Conservation (phyloP, 2,113 vertebrate species). For the Myiagra hebetior region DNA sequence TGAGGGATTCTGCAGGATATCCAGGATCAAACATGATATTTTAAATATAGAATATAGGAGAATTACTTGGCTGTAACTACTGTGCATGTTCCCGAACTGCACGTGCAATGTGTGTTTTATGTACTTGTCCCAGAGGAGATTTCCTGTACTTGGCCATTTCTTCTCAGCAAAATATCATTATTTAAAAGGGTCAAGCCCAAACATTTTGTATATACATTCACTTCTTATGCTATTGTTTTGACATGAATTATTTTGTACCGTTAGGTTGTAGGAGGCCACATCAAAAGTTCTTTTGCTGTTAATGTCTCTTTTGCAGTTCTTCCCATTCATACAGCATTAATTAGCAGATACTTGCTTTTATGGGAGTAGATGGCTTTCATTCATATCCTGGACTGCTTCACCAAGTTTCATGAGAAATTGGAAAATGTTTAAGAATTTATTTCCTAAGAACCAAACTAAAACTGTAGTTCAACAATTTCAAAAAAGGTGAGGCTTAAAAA, state of each 20-base stretch:
- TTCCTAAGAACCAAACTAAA: neutral
- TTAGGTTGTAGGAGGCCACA: neutral
- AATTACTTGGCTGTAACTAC: neutral
- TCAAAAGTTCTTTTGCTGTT: neutral
- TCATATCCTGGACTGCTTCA: neutral
- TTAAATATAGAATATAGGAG: conserved; percentile 18
- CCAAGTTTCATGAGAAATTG: neutral
- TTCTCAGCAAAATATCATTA: conserved; percentile 20
- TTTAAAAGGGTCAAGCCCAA: neutral
- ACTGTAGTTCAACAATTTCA: neutral
- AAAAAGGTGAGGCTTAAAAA: neutral
- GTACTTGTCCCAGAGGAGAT: conserved; percentile 2
- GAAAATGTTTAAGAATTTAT: neutral
- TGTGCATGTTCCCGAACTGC: neutral
- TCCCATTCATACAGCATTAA: neutral
- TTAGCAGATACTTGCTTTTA: neutral
- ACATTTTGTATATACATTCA: neutral
- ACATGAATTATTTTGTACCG: neutral
- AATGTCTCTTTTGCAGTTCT: neutral
- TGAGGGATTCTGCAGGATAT: conserved; percentile 18
- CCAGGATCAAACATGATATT: neutral
- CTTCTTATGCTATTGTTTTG: conserved; percentile 33
- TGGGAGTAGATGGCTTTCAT: neutral
- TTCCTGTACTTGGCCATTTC: neutral
- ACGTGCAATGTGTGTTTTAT: neutral